Conservation (phyloP, 2,113 vertebrate species). For the Osmerus mordax region DNA sequence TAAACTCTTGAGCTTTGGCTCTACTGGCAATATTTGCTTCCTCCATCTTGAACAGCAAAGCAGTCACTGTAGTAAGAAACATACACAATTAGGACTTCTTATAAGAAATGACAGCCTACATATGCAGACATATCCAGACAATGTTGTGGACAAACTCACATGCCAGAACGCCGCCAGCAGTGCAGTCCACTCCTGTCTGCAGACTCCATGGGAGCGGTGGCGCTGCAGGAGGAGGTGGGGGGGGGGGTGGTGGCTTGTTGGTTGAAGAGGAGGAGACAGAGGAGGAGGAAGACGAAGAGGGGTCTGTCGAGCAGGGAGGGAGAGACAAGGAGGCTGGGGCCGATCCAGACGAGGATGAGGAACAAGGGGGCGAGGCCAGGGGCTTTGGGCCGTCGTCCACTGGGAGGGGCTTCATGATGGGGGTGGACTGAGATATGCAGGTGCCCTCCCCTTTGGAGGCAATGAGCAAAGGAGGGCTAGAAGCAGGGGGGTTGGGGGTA, state of each 20-base stretch:
- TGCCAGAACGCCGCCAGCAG: slow-evolving; percentile 86
- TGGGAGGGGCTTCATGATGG: slow-evolving; percentile 48
- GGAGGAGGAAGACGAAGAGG: slow-evolving; percentile 61
- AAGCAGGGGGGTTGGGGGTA: slow-evolving; percentile 38
- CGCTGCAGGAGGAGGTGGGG: slow-evolving; percentile 65
- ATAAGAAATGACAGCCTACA: too few relatives aligned
- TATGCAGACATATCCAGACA: too few relatives aligned
- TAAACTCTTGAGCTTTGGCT: slow-evolving; percentile 91
- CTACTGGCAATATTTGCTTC: slow-evolving; percentile 88
- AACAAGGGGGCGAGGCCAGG: slow-evolving; percentile 64
- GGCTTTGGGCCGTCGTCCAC: slow-evolving; percentile 61
- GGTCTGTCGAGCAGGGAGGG: slow-evolving; percentile 62
- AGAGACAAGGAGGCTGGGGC: slow-evolving; percentile 54
- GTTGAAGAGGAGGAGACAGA: slow-evolving; percentile 74
- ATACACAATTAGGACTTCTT: too few relatives aligned
- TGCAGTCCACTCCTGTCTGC: slow-evolving; percentile 86
- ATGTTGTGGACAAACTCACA: slow-evolving; percentile 68
- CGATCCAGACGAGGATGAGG: slow-evolving; percentile 58
- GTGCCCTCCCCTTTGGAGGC: slow-evolving; percentile 36
- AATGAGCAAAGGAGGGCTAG: slow-evolving; percentile 56
- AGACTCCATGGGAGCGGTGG: slow-evolving; percentile 83
- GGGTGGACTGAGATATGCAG: slow-evolving; percentile 41
- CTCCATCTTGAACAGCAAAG: slow-evolving; percentile 93
- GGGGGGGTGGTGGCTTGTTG: slow-evolving; percentile 64
- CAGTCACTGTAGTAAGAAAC: slow-evolving; percentile 72